These are phyloP conservation scores for Rotaria socialis DNA, from an alignment of 2,888 invertebrate genomes.

Conservation along the genomic window DNA sequence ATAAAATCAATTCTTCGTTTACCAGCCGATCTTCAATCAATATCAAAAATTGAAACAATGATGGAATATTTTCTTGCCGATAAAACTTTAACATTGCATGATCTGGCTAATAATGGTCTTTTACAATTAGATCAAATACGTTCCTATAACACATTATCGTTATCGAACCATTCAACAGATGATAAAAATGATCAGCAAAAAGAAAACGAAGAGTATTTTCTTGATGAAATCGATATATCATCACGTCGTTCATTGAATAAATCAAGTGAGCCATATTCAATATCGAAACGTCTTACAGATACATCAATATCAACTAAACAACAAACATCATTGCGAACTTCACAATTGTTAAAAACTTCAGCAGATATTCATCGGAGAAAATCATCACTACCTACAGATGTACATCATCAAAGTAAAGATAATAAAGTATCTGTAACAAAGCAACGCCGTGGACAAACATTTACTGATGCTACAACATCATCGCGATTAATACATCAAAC, in stretches of 20 bases:
- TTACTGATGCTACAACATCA: background rate
- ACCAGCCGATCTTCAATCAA: conserved; percentile 6
- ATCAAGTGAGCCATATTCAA: background rate
- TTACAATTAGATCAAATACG: conserved; percentile 29
- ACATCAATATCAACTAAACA: conserved; percentile 4
- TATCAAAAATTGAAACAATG: background rate
- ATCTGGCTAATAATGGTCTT: background rate
- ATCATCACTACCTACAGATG: background rate
- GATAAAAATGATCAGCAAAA: background rate
- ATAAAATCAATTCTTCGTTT: conserved; percentile 32
- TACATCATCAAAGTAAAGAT: too few relatives aligned
- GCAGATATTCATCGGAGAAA: background rate
- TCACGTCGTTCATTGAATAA: background rate
- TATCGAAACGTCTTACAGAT: background rate
- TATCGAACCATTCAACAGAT: background rate
- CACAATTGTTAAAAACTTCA: background rate
- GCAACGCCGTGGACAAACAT: background rate
- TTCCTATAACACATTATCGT: background rate
- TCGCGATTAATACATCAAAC: background rate
- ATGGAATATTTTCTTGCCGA: background rate
- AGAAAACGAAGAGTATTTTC: background rate
- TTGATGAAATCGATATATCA: background rate
- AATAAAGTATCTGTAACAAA: background rate
- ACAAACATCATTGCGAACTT: background rate
- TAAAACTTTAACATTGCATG: background rate